phyloP scores from a whole-genome alignment of 2,797 vertebrate genomes.

The Ceryle rudis region DNA sequence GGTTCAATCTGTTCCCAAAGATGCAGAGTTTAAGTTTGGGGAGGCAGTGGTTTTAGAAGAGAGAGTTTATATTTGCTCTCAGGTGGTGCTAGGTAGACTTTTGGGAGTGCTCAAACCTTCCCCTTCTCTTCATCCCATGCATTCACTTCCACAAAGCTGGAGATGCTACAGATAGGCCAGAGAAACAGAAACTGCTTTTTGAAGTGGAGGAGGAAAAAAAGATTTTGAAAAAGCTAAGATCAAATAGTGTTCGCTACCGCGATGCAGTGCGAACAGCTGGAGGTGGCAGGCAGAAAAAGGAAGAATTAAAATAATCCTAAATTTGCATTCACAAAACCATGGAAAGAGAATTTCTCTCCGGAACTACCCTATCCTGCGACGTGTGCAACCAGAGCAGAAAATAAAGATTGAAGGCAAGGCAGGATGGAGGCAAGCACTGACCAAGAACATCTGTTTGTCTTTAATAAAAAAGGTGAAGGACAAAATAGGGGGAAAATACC shows the following conservation, averaged over 20 bases:
- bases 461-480: neutral
- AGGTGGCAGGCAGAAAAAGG: conserved; percentile 37
- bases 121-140: neutral
- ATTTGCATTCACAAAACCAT: conserved; percentile 46
- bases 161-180: neutral
- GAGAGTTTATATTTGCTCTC: neutral
- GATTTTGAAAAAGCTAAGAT: neutral
- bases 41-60: neutral
- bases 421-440: neutral
- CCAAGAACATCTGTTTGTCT: neutral
- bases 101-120: neutral
- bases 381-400: neutral
- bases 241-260: neutral
- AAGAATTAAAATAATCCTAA: conserved; percentile 41
- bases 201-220: neutral
- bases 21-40: neutral
- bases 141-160: neutral
- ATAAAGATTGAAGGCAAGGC: neutral
- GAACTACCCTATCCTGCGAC: neutral
- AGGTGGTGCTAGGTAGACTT: neutral
- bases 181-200: conserved; percentile 21
- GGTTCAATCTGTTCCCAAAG: neutral
- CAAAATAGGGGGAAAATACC: neutral
- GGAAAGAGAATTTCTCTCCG: conserved; percentile 26
- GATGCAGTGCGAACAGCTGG: conserved; percentile 41